These are phyloP conservation scores for Lacerta bilineata DNA, from an alignment of 2,797 vertebrate genomes.

Conservation along the genomic window DNA sequence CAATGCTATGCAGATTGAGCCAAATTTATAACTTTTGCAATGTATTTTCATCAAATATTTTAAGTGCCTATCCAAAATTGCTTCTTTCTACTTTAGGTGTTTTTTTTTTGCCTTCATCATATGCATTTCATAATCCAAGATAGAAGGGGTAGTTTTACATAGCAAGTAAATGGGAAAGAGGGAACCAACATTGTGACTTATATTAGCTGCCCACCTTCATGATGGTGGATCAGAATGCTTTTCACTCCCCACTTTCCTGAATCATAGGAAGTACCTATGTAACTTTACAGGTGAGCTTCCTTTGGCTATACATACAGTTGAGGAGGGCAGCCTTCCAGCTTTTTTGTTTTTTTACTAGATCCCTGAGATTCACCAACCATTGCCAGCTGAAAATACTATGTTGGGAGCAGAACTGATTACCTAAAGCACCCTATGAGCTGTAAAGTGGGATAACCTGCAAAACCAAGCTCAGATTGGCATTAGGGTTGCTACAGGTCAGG, in stretches of 20 bases:
- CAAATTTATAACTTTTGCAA: slow-evolving; percentile 51
- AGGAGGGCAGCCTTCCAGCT: background rate
- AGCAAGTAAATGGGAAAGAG: background rate
- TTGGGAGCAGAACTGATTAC: too few species aligned
- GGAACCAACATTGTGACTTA: too few species aligned
- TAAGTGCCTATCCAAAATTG: background rate
- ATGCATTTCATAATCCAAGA: background rate
- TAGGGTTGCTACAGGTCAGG: too few species aligned
- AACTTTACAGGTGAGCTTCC: background rate
- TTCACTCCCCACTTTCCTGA: background rate
- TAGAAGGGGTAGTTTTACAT: background rate
- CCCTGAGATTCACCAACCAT: background rate
- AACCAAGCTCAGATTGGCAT: too few species aligned
- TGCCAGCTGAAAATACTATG: background rate
- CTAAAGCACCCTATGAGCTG: too few species aligned
- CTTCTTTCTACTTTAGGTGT: background rate
- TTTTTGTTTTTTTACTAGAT: background rate
- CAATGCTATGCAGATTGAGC: background rate
- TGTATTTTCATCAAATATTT: slow-evolving; percentile 45
- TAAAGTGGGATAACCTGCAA: too few species aligned
- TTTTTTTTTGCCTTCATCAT: background rate
- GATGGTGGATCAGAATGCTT: background rate
- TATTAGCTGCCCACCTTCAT: background rate
- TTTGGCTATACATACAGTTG: background rate
- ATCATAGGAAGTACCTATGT: background rate